Percentiles rank a stretch among this genome's conserved stretches.
These are phyloP conservation scores for Biston betularia DNA, from an alignment of 2,888 invertebrate species.

Conservation along the genomic window DNA sequence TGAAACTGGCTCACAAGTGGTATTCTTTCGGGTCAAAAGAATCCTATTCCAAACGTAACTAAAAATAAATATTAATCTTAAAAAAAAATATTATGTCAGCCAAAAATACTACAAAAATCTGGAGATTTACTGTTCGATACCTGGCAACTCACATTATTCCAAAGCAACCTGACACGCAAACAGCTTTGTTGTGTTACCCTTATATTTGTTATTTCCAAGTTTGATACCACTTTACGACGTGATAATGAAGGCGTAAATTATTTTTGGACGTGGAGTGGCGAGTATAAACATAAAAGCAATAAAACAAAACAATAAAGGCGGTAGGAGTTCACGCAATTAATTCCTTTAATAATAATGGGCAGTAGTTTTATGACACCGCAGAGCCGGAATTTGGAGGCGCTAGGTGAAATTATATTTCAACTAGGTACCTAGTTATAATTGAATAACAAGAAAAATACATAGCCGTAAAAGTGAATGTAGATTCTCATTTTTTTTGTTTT, in stretches of 20 bases:
- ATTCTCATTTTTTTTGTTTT: background rate
- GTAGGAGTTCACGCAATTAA: slow-evolving; percentile 47
- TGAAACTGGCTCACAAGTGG: no score
- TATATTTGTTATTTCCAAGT: slow-evolving; percentile 45
- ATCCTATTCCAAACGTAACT: no score
- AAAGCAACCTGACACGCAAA: slow-evolving; percentile 42
- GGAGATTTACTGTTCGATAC: background rate
- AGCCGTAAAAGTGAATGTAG: no score
- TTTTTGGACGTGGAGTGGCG: slow-evolving; percentile 45
- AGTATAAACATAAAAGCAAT: slow-evolving; percentile 35
- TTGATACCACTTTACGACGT: slow-evolving; percentile 47
- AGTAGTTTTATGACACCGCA: slow-evolving; percentile 25
- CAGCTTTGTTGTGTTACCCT: slow-evolving; percentile 38
- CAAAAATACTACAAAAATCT: no score
- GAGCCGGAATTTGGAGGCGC: slow-evolving; percentile 9
- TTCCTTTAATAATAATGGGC: slow-evolving; percentile 26
- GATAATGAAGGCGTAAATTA: slow-evolving; percentile 49
- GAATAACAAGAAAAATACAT: background rate
- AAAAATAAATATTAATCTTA: no score
- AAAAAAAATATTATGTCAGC: no score
- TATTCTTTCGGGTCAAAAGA: no score
- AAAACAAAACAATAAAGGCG: slow-evolving; percentile 51
- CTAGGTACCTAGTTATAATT: background rate
- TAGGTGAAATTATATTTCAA: background rate
- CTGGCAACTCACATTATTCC: slow-evolving; percentile 17